Base-by-base conservation (phyloP, 2,797 vertebrate genomes). In the Pangasius sanitwongsei region DNA sequence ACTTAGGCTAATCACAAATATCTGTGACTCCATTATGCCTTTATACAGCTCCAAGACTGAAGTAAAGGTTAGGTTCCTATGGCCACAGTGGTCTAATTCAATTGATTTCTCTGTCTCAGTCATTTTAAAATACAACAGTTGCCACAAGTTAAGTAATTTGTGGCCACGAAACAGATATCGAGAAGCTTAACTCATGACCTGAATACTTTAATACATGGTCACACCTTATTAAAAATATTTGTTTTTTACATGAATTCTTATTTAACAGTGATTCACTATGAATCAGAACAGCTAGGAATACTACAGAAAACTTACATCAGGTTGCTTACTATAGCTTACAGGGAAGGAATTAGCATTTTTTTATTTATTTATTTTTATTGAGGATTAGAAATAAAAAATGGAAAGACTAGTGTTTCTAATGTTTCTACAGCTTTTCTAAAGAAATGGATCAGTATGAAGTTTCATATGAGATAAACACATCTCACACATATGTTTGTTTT, bases 401-500 rank as follows among this genome's bases (percentile, higher is more conserved):
- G 13, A 55, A 55, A 12, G 0, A 12, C 15, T 13, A 55, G 53
- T 15, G 12, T 55, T 55, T 13, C 53, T 55, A 55, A 55, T 13
- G 12, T 13, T 55, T 55, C 53, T 15, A 55, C 15, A 55, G 15
- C 20, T 7, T 23, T 20, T 18, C 57, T 18, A 5, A 6, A 20
- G 18, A 59, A 18, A 59, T 59, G 57, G 57, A 59, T 59, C 18
- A 59, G 15, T 59, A 59, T 59, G 57, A 59, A 59, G 57, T 59
- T 59, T 59, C 59, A 16, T 55, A 55, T 55, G 15, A 55, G 53
- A 55, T 15, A 16, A 55, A 55, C 3, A 16, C 15, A 55, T 55
- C 53, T 16, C 53, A 55, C 53, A 4, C 92, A 37, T 87, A 44
- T 88, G 78, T 90, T 74, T 86, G 44, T 86, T 55, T 55, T 34